These are phyloP conservation scores for Gymnoscopelus braueri DNA, from an alignment of 2,797 vertebrate genomes.

Conservation along the genomic window DNA sequence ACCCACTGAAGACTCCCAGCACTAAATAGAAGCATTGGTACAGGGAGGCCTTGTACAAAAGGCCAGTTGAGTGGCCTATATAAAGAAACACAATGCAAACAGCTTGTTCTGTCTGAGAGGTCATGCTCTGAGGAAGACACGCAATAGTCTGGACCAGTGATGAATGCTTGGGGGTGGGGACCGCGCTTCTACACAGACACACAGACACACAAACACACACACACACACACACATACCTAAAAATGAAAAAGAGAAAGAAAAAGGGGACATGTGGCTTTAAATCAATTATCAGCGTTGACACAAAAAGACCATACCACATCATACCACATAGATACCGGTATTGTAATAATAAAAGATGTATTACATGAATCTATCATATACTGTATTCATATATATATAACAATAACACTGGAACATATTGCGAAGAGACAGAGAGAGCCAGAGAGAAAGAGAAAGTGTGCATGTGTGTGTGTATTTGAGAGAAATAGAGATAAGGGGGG, in stretches of 20 bases:
- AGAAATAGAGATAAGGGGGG: no score
- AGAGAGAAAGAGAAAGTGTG: no score
- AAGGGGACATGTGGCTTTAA: not conserved
- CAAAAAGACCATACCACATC: no score
- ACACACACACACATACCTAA: not conserved
- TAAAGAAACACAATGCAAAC: constrained; percentile 62
- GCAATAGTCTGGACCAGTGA: constrained; percentile 51
- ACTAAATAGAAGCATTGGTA: constrained; percentile 65
- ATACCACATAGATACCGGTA: no score
- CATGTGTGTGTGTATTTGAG: no score
- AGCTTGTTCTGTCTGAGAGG: constrained; percentile 67
- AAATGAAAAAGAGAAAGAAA: constrained; percentile 3
- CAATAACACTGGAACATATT: no score
- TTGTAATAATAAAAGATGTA: no score
- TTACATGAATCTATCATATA: no score
- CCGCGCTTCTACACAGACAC: not conserved
- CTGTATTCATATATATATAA: no score
- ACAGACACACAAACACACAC: not conserved
- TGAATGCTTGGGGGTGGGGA: constrained; percentile 4
- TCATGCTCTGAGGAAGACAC: constrained; percentile 59
- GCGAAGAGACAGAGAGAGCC: no score
- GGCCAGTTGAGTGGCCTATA: constrained; percentile 53
- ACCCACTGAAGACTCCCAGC: constrained; percentile 67
- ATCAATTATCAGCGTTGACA: not conserved
- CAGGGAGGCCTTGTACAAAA: constrained; percentile 56